phyloP scores from a whole-genome alignment of 1,140 invertebrate species.

The Ceratina japonica region DNA sequence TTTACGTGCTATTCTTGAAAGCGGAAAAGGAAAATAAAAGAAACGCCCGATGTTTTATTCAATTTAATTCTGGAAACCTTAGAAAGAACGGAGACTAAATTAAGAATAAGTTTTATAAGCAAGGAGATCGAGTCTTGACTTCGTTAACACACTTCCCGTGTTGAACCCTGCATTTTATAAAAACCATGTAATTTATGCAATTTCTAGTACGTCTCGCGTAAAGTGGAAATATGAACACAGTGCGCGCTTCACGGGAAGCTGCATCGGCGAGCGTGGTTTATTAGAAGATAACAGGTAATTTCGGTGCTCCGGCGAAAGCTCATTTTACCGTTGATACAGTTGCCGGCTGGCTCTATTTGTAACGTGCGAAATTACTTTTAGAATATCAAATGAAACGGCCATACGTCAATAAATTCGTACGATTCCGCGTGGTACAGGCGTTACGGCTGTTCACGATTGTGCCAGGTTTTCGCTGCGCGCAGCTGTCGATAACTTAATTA shows the following conservation, averaged over 20 bases:
- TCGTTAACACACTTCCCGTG: no score
- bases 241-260: no score
- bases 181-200: no score
- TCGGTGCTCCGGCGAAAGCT: neutral
- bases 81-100: neutral
- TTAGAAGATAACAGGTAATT: no score
- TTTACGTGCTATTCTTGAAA: neutral
- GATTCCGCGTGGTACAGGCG: slow-evolving; percentile 4
- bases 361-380: neutral
- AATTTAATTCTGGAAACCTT: neutral
- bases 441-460: neutral
- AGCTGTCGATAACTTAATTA: slow-evolving; percentile 59
- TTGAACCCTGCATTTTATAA: no score
- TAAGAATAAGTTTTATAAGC: neutral
- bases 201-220: no score
- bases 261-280: no score
- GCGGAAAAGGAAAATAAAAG: neutral
- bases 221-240: no score
- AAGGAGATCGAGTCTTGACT: no score
- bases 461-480: slow-evolving; percentile 21
- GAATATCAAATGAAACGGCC: neutral
- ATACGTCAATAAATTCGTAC: slow-evolving; percentile 23
- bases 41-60: neutral
- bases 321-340: no score
- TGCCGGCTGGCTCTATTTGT: no score